phyloP scores from a whole-genome alignment of 2,888 invertebrate species.

The Drosophila tripunctata region DNA sequence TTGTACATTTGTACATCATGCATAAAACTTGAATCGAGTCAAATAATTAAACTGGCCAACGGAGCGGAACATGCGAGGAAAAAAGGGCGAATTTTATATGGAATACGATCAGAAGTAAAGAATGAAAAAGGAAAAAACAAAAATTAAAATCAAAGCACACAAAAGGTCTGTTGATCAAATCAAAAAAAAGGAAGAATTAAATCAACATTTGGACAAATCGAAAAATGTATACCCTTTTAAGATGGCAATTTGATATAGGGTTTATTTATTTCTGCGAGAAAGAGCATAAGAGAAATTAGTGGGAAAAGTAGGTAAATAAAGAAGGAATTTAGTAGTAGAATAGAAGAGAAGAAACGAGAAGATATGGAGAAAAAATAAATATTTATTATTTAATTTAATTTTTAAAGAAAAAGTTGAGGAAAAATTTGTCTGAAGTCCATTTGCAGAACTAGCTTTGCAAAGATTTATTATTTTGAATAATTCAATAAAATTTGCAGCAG shows the following conservation, averaged over 20 bases:
- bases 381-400: too few relatives aligned
- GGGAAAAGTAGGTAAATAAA: too few relatives aligned
- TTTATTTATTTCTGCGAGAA: too few relatives aligned
- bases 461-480: too few relatives aligned
- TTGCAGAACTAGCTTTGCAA: too few relatives aligned
- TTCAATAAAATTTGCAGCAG: too few relatives aligned
- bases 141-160: slow-evolving; percentile 16
- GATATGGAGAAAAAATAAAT: too few relatives aligned
- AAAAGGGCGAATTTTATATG: slow-evolving; percentile 42
- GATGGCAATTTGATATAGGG: neutral
- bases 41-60: slow-evolving; percentile 68
- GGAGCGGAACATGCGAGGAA: slow-evolving; percentile 62
- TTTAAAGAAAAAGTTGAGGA: too few relatives aligned
- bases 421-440: too few relatives aligned
- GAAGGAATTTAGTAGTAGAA: too few relatives aligned
- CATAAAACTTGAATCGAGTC: slow-evolving; percentile 54
- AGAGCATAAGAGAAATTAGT: too few relatives aligned
- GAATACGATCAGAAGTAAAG: slow-evolving; percentile 9
- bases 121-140: slow-evolving; percentile 1
- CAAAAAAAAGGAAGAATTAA: slow-evolving; percentile 11
- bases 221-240: slow-evolving; percentile 3
- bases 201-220: neutral
- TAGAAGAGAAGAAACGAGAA: too few relatives aligned
- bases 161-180: slow-evolving; percentile 24
- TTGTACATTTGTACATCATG: neutral